phyloP scores from a whole-genome alignment of 2,113 vertebrate genomes.

The Pituophis catenifer region DNA sequence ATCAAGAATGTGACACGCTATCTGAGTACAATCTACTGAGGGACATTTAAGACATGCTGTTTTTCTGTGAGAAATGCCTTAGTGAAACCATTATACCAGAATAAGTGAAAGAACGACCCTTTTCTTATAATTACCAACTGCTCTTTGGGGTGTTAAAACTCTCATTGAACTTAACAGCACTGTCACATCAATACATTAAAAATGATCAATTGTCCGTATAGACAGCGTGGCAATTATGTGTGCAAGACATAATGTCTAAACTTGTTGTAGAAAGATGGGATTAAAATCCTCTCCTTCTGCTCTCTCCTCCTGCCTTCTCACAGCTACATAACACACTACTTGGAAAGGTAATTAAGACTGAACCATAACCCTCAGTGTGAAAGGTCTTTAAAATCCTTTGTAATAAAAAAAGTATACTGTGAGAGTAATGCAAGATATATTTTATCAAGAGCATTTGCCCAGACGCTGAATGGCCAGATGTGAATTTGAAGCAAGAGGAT shows the following conservation, averaged over 20 bases:
- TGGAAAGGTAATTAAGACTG: not conserved
- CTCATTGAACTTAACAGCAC: not conserved
- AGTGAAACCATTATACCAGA: not conserved
- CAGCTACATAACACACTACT: not conserved
- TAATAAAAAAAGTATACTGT: not conserved
- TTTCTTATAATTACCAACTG: not conserved
- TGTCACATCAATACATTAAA: slow-evolving; percentile 5
- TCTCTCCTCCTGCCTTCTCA: not conserved
- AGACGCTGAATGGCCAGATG: not conserved
- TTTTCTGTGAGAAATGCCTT: not conserved
- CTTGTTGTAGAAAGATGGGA: not conserved
- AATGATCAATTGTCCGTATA: slow-evolving; percentile 2
- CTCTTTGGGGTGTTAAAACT: not conserved
- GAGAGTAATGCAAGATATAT: not conserved
- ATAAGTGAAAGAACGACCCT: not conserved
- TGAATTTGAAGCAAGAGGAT: not conserved
- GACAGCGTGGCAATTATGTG: not conserved
- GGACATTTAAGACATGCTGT: not conserved
- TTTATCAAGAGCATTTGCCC: not conserved
- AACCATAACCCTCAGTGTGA: not conserved
- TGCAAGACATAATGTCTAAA: not conserved
- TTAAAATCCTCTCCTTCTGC: not conserved
- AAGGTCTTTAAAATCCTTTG: not conserved
- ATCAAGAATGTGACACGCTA: not conserved
- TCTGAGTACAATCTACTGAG: not conserved